Evolutionary conservation across 2,888 invertebrate genomes (phyloP).

Genomic region (Harmothoe impar): DNA sequence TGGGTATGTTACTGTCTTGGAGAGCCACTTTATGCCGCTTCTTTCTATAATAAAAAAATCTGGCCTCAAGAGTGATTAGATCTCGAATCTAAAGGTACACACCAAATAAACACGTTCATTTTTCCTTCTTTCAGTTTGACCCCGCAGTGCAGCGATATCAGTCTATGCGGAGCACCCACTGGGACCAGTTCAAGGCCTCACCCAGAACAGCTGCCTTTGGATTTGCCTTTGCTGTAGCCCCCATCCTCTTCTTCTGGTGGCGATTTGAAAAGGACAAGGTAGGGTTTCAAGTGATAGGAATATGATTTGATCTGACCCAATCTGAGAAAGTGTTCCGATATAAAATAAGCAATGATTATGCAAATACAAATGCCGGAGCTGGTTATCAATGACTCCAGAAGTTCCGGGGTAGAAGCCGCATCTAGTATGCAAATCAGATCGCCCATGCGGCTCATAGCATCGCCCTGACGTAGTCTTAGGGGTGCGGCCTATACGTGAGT

Average conservation of each 20-base stretch:
- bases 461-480: no score
- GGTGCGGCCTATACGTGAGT: no score
- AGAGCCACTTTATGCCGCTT: no score
- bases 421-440: no score
- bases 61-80: no score
- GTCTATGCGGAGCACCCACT: constrained; percentile 88
- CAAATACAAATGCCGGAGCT: background rate
- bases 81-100: no score
- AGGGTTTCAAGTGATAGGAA: constrained; percentile 47
- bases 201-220: constrained; percentile 86
- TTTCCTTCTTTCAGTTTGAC: constrained; percentile 90
- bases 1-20: no score
- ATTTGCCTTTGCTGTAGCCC: constrained; percentile 77
- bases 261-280: constrained; percentile 69
- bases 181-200: constrained; percentile 88
- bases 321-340: background rate
- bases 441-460: no score
- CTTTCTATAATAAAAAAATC: no score
- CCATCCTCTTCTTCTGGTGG: constrained; percentile 71
- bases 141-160: constrained; percentile 89
- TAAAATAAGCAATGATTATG: background rate
- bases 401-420: no score
- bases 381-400: background rate
- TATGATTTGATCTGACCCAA: no score
- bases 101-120: background rate